A percentile compares a stretch with the other conserved stretches of the same genome.
phyloP scores from a whole-genome alignment of 2,797 vertebrate genomes.

The Pagetopsis macropterus region DNA sequence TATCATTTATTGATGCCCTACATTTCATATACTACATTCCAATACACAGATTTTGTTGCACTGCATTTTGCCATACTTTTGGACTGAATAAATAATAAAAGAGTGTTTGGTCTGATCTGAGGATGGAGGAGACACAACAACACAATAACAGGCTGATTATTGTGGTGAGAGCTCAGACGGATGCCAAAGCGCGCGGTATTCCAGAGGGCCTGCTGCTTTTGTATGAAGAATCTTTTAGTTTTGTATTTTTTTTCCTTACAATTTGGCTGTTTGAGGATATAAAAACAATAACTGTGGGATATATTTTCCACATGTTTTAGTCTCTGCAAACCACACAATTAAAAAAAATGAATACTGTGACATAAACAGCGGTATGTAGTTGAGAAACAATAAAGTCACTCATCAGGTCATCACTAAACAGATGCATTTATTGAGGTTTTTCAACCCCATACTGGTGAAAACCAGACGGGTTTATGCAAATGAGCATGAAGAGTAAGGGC shows the following conservation, averaged over 20 bases:
- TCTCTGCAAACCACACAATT: conserved; percentile 29
- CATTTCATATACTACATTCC: conserved; percentile 48
- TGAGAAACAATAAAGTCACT: conserved; percentile 18
- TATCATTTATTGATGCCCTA: conserved; percentile 70
- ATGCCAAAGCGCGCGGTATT: conserved; percentile 35
- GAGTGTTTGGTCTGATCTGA: conserved; percentile 66
- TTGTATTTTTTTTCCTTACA: neutral
- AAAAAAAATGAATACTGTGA: conserved; percentile 16
- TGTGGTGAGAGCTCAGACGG: conserved; percentile 11
- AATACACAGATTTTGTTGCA: conserved; percentile 47
- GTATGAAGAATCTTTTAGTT: conserved; percentile 32
- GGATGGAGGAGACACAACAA: conserved; percentile 52
- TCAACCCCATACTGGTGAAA: conserved; percentile 33
- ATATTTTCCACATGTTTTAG: conserved; percentile 38
- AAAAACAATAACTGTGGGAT: conserved; percentile 17
- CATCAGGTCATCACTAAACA: conserved; percentile 42
- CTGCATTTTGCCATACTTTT: conserved; percentile 30
- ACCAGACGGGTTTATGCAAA: conserved; percentile 63
- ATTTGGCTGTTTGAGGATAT: conserved; percentile 36
- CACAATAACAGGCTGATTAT: conserved; percentile 48
- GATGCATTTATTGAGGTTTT: conserved; percentile 42
- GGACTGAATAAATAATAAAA: conserved; percentile 69
- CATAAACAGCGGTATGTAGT: conserved; percentile 14
- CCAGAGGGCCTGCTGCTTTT: conserved; percentile 31
- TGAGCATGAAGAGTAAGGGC: conserved; percentile 47